Conservation (phyloP, 2,888 invertebrate genomes). For the Lepas anatifera region DNA sequence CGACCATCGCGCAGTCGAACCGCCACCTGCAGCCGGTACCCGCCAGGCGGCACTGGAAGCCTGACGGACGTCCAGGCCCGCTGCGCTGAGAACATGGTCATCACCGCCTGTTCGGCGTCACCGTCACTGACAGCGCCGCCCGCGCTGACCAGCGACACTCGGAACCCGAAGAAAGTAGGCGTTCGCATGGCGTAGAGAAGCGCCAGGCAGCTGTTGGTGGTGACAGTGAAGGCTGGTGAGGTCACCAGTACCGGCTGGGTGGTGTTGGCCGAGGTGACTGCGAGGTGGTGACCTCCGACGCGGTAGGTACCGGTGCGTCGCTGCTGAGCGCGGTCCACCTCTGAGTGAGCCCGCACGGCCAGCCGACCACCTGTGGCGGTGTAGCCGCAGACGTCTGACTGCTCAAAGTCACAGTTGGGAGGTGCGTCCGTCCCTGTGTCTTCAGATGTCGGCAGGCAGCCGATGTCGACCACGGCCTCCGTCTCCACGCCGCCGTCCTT, state of each 20-base stretch:
- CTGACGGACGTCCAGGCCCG: not conserved
- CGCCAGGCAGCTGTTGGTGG: not conserved
- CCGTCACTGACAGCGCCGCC: not conserved
- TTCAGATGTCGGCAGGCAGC: not conserved
- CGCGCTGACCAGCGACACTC: not conserved
- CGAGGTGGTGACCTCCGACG: not conserved
- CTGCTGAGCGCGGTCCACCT: not conserved
- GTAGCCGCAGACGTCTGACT: not conserved
- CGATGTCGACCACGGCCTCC: not conserved
- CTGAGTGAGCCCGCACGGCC: not conserved
- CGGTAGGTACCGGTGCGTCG: not conserved
- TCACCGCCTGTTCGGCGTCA: not conserved
- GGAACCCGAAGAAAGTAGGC: not conserved
- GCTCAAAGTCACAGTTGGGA: not conserved
- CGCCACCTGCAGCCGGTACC: not conserved
- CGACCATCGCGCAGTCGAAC: not conserved
- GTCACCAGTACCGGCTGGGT: not conserved
- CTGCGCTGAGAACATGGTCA: not conserved
- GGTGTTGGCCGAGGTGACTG: not conserved
- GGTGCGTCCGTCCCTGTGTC: not conserved
- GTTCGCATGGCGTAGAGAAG: not conserved
- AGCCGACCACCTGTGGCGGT: not conserved
- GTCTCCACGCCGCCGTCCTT: not conserved
- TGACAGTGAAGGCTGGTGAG: not conserved
- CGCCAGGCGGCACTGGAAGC: not conserved